Evolutionary conservation across 2,888 invertebrate genomes (phyloP).

Genomic region (Tachystola acroxantha): DNA sequence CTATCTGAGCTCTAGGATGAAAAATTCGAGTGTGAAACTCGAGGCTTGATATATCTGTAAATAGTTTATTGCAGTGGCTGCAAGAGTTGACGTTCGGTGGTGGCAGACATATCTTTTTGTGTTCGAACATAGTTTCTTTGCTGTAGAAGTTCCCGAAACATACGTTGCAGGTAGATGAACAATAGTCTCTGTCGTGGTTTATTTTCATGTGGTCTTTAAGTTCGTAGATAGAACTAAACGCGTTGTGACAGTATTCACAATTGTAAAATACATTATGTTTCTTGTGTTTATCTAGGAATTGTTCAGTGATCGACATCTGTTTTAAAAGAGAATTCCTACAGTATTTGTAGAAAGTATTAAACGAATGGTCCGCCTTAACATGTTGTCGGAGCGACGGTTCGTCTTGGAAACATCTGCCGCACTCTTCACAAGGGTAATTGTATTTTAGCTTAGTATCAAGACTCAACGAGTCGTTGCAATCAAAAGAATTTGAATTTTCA

Average conservation of each 20-base stretch:
- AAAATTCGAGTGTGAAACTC: conserved; percentile 56
- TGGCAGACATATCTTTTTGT: conserved; percentile 46
- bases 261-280: conserved; percentile 23
- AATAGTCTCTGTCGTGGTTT: conserved; percentile 46
- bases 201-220: conserved; percentile 51
- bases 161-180: conserved; percentile 50
- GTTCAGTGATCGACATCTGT: too few relatives aligned
- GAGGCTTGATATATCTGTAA: conserved; percentile 53
- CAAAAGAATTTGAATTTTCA: conserved; percentile 12
- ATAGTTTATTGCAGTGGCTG: conserved; percentile 52
- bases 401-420: conserved; percentile 32
- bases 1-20: conserved; percentile 54
- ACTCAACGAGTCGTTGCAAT: conserved; percentile 7
- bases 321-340: conserved; percentile 43
- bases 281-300: not conserved
- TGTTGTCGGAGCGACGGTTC: conserved; percentile 45
- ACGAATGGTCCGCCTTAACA: conserved; percentile 47
- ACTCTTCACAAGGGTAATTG: conserved; percentile 30
- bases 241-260: conserved; percentile 47
- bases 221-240: conserved; percentile 39
- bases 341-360: conserved; percentile 51
- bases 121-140: conserved; percentile 40
- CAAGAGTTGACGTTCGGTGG: conserved; percentile 48
- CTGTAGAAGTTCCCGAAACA: conserved; percentile 56
- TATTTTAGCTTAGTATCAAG: not conserved